These are phyloP conservation scores for Rhaphigaster nebulosa DNA, from an alignment of 2,888 invertebrate genomes.

Conservation along the genomic window DNA sequence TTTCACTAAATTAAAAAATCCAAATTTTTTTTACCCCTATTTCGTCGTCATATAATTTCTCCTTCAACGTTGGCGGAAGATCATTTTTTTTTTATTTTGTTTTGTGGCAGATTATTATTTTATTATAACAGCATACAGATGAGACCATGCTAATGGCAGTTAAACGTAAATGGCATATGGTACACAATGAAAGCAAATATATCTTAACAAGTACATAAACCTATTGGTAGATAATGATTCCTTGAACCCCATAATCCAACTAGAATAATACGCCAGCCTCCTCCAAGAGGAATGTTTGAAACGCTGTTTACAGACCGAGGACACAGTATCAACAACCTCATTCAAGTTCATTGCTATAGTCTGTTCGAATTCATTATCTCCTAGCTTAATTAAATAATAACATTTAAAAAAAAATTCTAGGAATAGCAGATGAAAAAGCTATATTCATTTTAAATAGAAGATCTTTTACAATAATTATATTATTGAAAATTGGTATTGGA, in stretches of 20 bases:
- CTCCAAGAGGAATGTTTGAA: constrained; percentile 28
- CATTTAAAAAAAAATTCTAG: neutral
- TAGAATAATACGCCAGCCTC: neutral
- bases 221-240: neutral
- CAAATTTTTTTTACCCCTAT: too few species aligned
- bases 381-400: neutral
- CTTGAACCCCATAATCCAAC: neutral
- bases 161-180: too few species aligned
- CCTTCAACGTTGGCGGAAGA: too few species aligned
- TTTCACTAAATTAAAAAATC: too few species aligned
- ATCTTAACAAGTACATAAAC: neutral
- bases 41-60: too few species aligned
- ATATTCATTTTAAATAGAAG: neutral
- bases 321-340: constrained; percentile 40
- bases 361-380: constrained; percentile 17
- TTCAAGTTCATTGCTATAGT: constrained; percentile 20
- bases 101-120: too few species aligned
- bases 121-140: too few species aligned
- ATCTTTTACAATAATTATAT: neutral
- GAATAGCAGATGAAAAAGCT: neutral
- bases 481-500: neutral
- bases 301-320: constrained; percentile 21
- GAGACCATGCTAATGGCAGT: too few species aligned
- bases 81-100: too few species aligned
- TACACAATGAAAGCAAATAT: neutral